Conservation (phyloP, 2,797 vertebrate genomes). For the Columba guinea region DNA sequence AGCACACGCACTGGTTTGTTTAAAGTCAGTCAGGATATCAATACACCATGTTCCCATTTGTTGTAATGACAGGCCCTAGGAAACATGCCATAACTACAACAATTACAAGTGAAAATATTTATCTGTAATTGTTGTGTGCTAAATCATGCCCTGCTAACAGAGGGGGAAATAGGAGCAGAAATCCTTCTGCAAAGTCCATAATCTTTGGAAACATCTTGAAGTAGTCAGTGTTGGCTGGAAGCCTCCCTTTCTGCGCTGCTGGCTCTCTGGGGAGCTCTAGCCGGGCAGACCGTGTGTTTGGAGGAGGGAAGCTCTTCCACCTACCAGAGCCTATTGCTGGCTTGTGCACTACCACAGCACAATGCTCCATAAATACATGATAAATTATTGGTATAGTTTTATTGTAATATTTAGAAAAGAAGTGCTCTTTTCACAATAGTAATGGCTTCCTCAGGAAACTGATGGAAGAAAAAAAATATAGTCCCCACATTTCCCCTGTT, state of each 20-base stretch:
- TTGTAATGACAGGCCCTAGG: background rate
- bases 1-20: background rate
- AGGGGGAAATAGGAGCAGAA: background rate
- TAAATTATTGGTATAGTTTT: background rate
- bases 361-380: background rate
- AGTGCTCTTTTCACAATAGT: background rate
- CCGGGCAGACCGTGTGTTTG: fast-evolving
- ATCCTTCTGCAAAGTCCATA: background rate
- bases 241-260: background rate
- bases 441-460: background rate
- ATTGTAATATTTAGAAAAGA: background rate
- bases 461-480: background rate
- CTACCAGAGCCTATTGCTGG: background rate
- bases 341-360: background rate
- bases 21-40: background rate
- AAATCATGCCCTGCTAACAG: background rate
- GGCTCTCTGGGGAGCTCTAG: background rate
- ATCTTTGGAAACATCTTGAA: background rate
- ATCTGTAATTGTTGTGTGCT: background rate
- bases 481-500: background rate
- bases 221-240: background rate
- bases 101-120: background rate
- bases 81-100: background rate
- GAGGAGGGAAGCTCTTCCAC: background rate
- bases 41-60: background rate